Conservation (phyloP, 1,140 invertebrate genomes). For the Brachionus rotundiformis region DNA sequence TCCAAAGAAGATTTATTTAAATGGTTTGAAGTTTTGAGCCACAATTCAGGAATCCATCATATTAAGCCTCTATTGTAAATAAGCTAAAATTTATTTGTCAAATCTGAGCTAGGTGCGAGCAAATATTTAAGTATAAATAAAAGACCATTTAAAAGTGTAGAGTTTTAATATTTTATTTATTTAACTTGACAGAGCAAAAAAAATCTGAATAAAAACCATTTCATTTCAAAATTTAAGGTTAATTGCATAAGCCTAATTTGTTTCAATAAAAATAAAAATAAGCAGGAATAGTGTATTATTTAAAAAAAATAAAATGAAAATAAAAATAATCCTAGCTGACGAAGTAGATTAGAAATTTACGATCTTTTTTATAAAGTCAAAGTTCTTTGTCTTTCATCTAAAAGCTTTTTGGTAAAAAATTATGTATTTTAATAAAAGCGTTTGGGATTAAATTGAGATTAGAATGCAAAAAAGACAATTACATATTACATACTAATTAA, state of each 20-base stretch:
- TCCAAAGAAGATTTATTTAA: background rate
- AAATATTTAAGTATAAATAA: constrained; percentile 18
- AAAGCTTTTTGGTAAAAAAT: background rate
- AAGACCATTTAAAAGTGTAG: background rate
- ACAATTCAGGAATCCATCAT: background rate
- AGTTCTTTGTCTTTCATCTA: background rate
- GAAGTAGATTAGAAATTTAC: too few species aligned
- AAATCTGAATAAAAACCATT: background rate
- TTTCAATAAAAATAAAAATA: background rate
- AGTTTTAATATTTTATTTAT: constrained; percentile 18
- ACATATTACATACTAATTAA: background rate
- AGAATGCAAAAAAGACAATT: background rate
- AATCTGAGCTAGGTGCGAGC: background rate
- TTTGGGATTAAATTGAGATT: background rate
- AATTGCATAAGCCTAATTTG: background rate
- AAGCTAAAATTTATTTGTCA: background rate
- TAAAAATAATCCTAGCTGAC: too few species aligned
- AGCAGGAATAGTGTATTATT: too few species aligned
- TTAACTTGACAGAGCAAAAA: background rate
- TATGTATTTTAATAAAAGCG: background rate
- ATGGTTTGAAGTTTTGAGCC: background rate
- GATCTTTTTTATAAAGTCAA: background rate
- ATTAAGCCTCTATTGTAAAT: background rate
- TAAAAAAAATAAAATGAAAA: background rate
- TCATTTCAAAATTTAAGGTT: background rate